Percentiles rank a stretch among this genome's conserved stretches.
These are phyloP conservation scores for Buphagus erythrorhynchus DNA, from an alignment of 2,797 vertebrate genomes.

Conservation along the genomic window DNA sequence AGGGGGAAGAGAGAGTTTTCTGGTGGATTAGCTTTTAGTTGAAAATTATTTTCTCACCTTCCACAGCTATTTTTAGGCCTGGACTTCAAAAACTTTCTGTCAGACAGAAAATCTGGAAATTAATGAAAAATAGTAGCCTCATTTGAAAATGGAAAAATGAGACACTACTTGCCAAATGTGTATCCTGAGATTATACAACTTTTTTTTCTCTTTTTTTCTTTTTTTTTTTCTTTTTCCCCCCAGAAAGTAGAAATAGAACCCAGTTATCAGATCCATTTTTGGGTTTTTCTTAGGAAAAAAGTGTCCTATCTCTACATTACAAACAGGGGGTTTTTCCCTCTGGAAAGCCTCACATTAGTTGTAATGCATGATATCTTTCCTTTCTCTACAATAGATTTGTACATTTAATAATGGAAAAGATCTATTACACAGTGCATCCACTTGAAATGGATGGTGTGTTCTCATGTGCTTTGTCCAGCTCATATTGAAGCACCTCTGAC, in stretches of 20 bases:
- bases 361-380: neutral
- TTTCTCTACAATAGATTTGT: neutral
- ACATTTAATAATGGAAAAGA: neutral
- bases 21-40: neutral
- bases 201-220: rapidly evolving
- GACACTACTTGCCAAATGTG: neutral
- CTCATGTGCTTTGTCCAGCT: neutral
- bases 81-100: neutral
- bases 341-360: neutral
- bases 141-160: neutral
- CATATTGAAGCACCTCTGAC: neutral
- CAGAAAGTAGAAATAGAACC: neutral
- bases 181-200: neutral
- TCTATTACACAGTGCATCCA: neutral
- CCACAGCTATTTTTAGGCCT: neutral
- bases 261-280: neutral
- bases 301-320: neutral
- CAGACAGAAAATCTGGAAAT: neutral
- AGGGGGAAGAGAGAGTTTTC: neutral
- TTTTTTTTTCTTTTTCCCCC: neutral
- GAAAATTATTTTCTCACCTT: neutral
- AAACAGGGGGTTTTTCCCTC: neutral
- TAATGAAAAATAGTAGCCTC: neutral
- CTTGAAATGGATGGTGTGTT: neutral
- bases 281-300: neutral